Evolutionary conservation across 2,797 vertebrate species (phyloP).

Genomic region (Chaunax sp.): DNA sequence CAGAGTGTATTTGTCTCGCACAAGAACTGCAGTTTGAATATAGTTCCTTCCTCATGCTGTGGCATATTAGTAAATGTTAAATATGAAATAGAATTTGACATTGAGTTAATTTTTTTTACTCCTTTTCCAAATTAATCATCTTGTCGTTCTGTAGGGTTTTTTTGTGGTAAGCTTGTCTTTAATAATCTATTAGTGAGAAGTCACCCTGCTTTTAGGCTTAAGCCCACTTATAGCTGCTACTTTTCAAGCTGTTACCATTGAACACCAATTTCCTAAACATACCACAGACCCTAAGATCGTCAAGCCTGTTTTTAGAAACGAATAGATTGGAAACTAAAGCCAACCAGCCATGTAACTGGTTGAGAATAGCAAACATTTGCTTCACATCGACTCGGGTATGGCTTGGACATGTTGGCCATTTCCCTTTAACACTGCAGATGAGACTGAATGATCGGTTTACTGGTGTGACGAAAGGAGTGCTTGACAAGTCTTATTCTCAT

Average conservation of each 20-base stretch:
- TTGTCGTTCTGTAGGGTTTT: too few species aligned
- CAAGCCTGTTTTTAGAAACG: conserved; percentile 11
- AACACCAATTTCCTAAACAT: conserved; percentile 13
- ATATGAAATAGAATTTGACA: too few species aligned
- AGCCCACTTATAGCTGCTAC: not conserved
- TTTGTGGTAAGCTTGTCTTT: too few species aligned
- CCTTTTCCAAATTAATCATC: not conserved
- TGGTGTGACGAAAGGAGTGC: too few species aligned
- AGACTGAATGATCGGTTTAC: conserved; percentile 16
- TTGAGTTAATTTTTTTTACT: not conserved
- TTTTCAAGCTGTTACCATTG: not conserved
- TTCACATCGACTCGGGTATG: conserved; percentile 36
- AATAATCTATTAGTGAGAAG: too few species aligned
- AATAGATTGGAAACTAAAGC: conserved; percentile 1
- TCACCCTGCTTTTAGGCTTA: not conserved
- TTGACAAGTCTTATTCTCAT: too few species aligned
- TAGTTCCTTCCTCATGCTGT: not conserved
- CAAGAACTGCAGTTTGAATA: not conserved
- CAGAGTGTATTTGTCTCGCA: not conserved
- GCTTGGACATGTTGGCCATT: conserved; percentile 62
- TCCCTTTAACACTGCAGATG: conserved; percentile 55
- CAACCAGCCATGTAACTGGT: conserved; percentile 8
- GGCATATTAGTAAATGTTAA: not conserved
- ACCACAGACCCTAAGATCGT: not conserved
- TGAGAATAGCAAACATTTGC: conserved; percentile 24